These are phyloP conservation scores for Gryllus bimaculatus DNA, from an alignment of 1,140 invertebrate species.

Conservation along the genomic window DNA sequence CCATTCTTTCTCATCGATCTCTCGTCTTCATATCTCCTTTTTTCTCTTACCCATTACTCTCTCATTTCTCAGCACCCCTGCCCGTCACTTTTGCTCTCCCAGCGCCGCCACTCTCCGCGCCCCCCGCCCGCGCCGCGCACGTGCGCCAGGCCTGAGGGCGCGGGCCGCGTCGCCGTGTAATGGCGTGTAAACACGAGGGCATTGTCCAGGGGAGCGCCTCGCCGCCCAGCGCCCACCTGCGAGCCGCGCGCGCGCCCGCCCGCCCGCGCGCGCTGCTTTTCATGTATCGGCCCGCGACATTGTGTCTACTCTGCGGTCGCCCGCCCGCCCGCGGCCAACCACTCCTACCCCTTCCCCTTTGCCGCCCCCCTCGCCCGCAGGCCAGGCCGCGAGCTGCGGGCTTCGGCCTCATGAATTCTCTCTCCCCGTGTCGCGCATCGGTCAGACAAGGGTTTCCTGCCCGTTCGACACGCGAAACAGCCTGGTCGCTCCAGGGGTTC, in stretches of 20 bases:
- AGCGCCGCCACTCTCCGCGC: not conserved
- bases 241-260: no score
- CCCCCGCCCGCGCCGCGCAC: no score
- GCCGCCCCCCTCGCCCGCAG: not conserved
- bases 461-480: not conserved
- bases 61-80: not conserved
- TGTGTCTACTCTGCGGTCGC: no score
- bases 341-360: not conserved
- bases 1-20: no score
- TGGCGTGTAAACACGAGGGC: not conserved
- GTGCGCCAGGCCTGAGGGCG: no score
- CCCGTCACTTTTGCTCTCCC: not conserved
- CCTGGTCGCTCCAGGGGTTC: no score
- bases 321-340: not conserved
- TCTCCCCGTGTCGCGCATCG: not conserved
- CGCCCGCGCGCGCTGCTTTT: no score
- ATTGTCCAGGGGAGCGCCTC: not conserved
- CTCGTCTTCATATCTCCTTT: no score
- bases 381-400: not conserved
- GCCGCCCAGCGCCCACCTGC: no score
- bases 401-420: not conserved
- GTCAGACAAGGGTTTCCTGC: not conserved
- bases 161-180: not conserved
- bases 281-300: no score
- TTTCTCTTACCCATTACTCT: no score